Evolutionary conservation across 2,888 invertebrate species (phyloP).

Genomic region (Pantelozetes paolii): DNA sequence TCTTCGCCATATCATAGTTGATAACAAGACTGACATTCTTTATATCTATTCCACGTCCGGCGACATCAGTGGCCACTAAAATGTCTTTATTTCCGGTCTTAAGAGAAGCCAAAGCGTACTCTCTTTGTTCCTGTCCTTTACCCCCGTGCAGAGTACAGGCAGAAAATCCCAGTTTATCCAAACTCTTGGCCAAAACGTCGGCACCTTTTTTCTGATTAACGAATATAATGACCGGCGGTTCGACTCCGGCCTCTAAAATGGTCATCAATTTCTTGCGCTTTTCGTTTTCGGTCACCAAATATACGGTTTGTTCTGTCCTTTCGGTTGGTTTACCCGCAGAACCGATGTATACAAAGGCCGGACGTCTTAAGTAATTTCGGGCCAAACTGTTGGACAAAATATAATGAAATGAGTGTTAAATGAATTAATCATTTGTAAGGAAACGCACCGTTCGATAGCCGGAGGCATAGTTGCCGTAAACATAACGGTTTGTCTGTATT

Average conservation of each 20-base stretch:
- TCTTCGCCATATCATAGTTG: constrained; percentile 99
- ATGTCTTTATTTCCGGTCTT: constrained; percentile 96
- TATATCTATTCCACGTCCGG: constrained; percentile 99
- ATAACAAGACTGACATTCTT: constrained; percentile 98
- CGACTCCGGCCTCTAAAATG: constrained; percentile 80
- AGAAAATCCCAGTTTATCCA: constrained; percentile 94
- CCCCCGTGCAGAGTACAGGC: constrained; percentile 98
- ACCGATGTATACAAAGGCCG: constrained; percentile 96
- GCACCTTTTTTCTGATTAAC: constrained; percentile 99
- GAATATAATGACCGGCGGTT: constrained; percentile 98
- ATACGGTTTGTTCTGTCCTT: constrained; percentile 93
- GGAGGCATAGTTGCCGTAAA: constrained; percentile 99
- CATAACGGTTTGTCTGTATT: constrained; percentile 99
- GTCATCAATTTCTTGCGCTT: constrained; percentile 92
- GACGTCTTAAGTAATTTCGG: constrained; percentile 84
- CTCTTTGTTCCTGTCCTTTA: constrained; percentile 98
- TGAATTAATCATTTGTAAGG: too few species aligned
- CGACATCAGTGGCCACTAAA: constrained; percentile 97
- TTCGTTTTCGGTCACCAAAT: constrained; percentile 89
- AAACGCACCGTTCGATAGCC: constrained; percentile 72
- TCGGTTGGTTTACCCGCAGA: constrained; percentile 95
- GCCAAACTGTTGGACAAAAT: constrained; percentile 64
- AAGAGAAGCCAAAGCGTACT: constrained; percentile 92
- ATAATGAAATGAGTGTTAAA: neutral
- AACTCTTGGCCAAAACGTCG: constrained; percentile 90